Conservation (phyloP, 2,113 vertebrate genomes). For the Calypte anna region DNA sequence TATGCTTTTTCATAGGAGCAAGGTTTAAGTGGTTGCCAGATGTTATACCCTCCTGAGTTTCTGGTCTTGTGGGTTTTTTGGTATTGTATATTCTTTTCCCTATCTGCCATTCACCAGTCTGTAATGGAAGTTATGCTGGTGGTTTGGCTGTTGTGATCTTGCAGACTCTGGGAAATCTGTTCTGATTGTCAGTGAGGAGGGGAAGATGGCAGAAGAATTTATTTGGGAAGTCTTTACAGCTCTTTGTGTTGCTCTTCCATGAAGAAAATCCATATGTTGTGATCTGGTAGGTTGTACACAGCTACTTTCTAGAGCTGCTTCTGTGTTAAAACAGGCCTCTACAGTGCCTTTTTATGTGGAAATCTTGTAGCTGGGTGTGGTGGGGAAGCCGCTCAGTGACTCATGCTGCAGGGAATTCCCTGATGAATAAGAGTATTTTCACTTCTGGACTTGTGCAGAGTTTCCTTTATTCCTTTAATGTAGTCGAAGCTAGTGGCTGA, state of each 20-base stretch:
- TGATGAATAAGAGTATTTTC: conserved; percentile 89
- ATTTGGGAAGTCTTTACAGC: neutral
- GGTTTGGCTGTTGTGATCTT: neutral
- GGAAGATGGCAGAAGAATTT: neutral
- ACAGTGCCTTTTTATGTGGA: conserved; percentile 64
- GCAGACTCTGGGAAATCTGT: neutral
- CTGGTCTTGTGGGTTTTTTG: neutral
- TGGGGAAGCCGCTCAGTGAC: conserved; percentile 90
- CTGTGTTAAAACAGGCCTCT: conserved; percentile 36
- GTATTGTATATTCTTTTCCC: neutral
- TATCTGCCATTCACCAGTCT: neutral
- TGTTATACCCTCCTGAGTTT: neutral
- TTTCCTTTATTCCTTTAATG: conserved; percentile 75
- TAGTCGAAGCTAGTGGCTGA: conserved; percentile 59
- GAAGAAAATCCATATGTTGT: neutral
- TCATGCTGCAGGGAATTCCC: conserved; percentile 94
- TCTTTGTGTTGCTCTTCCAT: neutral
- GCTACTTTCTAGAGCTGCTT: neutral
- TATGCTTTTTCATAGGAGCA: neutral
- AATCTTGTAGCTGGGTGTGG: conserved; percentile 76
- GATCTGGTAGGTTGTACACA: neutral
- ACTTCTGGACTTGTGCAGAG: conserved; percentile 81
- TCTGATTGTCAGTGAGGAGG: neutral
- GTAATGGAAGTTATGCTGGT: neutral
- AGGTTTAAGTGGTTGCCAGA: neutral